phyloP scores from a whole-genome alignment of 2,113 vertebrate species.

The Coracopsis vasa region DNA sequence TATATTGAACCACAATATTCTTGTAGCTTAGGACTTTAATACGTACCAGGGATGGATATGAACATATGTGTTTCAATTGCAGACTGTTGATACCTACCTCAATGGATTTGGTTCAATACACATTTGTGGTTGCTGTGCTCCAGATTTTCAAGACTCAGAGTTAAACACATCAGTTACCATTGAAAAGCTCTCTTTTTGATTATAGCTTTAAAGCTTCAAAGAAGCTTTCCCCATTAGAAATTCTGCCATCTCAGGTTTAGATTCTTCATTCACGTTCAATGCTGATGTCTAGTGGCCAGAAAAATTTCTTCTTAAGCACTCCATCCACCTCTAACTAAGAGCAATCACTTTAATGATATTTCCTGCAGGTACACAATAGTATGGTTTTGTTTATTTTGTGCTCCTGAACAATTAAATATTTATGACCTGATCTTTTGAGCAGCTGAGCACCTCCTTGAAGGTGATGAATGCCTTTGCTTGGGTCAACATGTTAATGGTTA shows the following conservation, averaged over 20 bases:
- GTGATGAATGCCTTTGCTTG: not conserved
- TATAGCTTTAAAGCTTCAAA: not conserved
- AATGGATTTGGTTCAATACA: not conserved
- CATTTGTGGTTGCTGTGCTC: not conserved
- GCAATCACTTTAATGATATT: not conserved
- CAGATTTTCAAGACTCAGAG: not conserved
- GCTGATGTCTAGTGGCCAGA: not conserved
- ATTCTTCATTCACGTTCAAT: not conserved
- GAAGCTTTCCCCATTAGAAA: not conserved
- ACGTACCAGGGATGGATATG: not conserved
- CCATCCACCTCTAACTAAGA: not conserved
- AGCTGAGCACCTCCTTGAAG: not conserved
- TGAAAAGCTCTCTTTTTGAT: not conserved
- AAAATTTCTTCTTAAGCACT: not conserved
- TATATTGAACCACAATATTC: not conserved
- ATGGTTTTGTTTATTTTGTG: not conserved
- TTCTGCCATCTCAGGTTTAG: not conserved
- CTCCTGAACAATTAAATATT: not conserved
- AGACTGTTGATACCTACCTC: not conserved
- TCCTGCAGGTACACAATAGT: not conserved
- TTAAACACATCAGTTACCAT: not conserved
- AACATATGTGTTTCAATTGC: not conserved
- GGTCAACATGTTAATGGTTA: not conserved
- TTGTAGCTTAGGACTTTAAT: not conserved
- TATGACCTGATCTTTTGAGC: not conserved